These are phyloP conservation scores for Antennarius striatus DNA, from an alignment of 2,113 vertebrate species.

Conservation along the genomic window DNA sequence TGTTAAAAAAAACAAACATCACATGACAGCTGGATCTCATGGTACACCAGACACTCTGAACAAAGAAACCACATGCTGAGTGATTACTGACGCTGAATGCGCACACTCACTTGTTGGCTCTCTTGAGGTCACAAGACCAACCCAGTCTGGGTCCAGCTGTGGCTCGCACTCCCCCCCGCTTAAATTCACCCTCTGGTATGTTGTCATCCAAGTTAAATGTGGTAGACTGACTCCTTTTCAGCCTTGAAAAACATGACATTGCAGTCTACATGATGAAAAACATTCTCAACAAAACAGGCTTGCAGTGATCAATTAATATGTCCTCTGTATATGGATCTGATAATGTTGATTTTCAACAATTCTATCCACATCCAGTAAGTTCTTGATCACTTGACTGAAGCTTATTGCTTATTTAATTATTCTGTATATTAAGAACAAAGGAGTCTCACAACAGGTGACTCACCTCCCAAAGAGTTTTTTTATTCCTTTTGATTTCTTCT, in stretches of 20 bases:
- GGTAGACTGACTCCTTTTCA: conserved; percentile 95
- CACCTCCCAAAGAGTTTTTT: conserved; percentile 95
- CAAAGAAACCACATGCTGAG: conserved; percentile 25
- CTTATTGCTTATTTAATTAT: background rate
- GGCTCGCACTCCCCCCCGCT: conserved; percentile 91
- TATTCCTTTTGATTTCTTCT: conserved; percentile 93
- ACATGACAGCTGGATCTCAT: conserved; percentile 11
- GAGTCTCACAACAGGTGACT: conserved; percentile 59
- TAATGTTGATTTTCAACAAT: background rate
- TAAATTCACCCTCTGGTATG: conserved; percentile 89
- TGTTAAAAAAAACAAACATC: background rate
- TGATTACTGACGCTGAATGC: conserved; percentile 32
- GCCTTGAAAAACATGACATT: conserved; percentile 68
- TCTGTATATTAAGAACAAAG: background rate
- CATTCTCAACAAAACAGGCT: background rate
- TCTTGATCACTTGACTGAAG: background rate
- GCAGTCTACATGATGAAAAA: background rate
- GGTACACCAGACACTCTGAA: conserved; percentile 18
- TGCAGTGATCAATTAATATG: too few species aligned
- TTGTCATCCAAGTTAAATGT: conserved; percentile 94
- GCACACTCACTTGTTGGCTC: conserved; percentile 83
- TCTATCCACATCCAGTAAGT: too few species aligned
- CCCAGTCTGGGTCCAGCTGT: conserved; percentile 93
- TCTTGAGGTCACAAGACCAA: conserved; percentile 95
- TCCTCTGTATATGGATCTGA: too few species aligned